Conservation (phyloP, 1,140 invertebrate genomes). For the Drosophila ohnishii region DNA sequence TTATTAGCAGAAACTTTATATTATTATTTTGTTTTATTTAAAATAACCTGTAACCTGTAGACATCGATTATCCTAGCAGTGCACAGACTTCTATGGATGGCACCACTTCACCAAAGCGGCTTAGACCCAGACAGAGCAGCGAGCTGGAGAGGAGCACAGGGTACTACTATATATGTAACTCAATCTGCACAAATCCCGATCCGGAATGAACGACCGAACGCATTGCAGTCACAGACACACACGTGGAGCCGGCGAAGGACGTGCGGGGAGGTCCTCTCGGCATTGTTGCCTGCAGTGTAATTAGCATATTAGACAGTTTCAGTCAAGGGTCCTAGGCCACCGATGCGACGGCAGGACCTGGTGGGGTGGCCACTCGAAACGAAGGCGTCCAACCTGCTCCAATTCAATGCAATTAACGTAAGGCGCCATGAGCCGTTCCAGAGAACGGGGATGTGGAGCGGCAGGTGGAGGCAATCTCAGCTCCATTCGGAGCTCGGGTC, state of each 20-base stretch:
- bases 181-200: constrained; percentile 66
- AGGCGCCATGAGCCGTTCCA: constrained; percentile 54
- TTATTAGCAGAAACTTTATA: no score
- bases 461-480: constrained; percentile 16
- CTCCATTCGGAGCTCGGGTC: constrained; percentile 31
- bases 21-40: not conserved
- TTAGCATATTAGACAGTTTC: constrained; percentile 76
- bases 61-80: not conserved
- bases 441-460: not conserved
- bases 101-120: constrained; percentile 62
- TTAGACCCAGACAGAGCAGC: constrained; percentile 52
- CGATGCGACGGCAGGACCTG: not conserved
- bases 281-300: constrained; percentile 74
- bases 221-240: constrained; percentile 66
- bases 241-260: constrained; percentile 5
- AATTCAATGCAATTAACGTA: constrained; percentile 77
- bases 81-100: constrained; percentile 35
- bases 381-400: constrained; percentile 53
- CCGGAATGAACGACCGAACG: constrained; percentile 67
- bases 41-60: not conserved
- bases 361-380: constrained; percentile 4
- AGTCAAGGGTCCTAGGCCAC: constrained; percentile 47
- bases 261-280: constrained; percentile 11
- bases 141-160: constrained; percentile 6
- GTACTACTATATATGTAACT: constrained; percentile 25